Percentiles rank a stretch among this genome's conserved stretches.
Evolutionary conservation across 2,888 invertebrate genomes (phyloP).

Genomic region (Hypsopygia costalis): DNA sequence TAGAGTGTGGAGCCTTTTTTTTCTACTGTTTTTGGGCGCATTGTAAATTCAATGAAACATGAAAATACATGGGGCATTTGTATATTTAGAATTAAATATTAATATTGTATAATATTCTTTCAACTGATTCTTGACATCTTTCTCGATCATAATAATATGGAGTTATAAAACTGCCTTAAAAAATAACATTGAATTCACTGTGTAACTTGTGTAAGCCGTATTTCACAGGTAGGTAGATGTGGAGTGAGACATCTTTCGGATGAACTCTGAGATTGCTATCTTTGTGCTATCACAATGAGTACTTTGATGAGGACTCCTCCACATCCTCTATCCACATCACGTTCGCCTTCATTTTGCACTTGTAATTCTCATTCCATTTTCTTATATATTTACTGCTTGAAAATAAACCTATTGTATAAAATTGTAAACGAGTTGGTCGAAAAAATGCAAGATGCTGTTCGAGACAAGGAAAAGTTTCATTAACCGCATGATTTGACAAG

Average conservation of each 20-base stretch:
- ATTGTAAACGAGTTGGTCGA: not conserved
- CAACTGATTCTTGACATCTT: no score
- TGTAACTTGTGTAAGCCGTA: no score
- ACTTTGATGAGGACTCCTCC: constrained; percentile 49
- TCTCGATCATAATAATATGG: no score
- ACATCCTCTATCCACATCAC: constrained; percentile 18
- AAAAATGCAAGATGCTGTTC: constrained; percentile 1
- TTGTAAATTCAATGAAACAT: no score
- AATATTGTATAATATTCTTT: no score
- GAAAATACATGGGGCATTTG: no score
- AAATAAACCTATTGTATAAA: not conserved
- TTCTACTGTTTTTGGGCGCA: no score
- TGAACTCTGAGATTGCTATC: constrained; percentile 43
- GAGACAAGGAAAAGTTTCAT: constrained; percentile 50
- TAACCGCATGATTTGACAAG: constrained; percentile 71
- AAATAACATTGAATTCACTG: no score
- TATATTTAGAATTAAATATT: no score
- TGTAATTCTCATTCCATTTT: constrained; percentile 7
- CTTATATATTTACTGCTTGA: not conserved
- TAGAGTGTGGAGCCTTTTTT: no score
- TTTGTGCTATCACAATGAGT: constrained; percentile 59
- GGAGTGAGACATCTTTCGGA: constrained; percentile 11
- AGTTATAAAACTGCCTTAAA: no score
- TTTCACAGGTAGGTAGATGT: no score
- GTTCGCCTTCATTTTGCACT: constrained; percentile 11